Conservation (phyloP, 2,888 invertebrate genomes). For the Agriopis leucophaearia region DNA sequence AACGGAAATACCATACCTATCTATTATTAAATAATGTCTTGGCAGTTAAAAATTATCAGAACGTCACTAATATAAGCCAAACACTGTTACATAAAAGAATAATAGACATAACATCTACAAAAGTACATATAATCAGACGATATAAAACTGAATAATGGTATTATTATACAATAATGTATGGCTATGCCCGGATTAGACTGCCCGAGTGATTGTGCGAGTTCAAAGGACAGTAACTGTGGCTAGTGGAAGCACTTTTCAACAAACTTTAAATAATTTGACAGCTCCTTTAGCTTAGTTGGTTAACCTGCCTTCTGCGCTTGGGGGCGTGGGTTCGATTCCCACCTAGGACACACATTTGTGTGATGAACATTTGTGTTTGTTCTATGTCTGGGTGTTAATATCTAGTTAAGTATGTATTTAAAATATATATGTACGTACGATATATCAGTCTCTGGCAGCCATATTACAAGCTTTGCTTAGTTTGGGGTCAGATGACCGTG, state of each 20-base stretch:
- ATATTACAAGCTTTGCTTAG: too few relatives aligned
- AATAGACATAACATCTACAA: conserved; percentile 1
- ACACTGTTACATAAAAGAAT: conserved; percentile 24
- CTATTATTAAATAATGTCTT: conserved; percentile 9
- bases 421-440: too few relatives aligned
- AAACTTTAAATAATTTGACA: too few relatives aligned
- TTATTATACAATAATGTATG: conserved; percentile 21
- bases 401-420: too few relatives aligned
- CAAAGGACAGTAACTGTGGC: conserved; percentile 4
- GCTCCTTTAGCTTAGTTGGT: too few relatives aligned
- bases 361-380: too few relatives aligned
- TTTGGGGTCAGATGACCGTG: too few relatives aligned
- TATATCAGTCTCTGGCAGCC: too few relatives aligned
- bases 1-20: neutral
- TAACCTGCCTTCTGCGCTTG: too few relatives aligned
- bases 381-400: too few relatives aligned
- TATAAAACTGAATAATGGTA: conserved; percentile 13
- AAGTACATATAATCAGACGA: conserved; percentile 19
- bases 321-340: too few relatives aligned
- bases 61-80: conserved; percentile 15
- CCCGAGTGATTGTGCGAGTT: conserved; percentile 7
- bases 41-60: conserved; percentile 11
- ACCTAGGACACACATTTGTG: too few relatives aligned
- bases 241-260: neutral
- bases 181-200: conserved; percentile 10